A percentile compares a stretch with the other conserved stretches of the same genome.
Evolutionary conservation across 2,888 invertebrate species (phyloP).

Genomic region (Laothoe populi): DNA sequence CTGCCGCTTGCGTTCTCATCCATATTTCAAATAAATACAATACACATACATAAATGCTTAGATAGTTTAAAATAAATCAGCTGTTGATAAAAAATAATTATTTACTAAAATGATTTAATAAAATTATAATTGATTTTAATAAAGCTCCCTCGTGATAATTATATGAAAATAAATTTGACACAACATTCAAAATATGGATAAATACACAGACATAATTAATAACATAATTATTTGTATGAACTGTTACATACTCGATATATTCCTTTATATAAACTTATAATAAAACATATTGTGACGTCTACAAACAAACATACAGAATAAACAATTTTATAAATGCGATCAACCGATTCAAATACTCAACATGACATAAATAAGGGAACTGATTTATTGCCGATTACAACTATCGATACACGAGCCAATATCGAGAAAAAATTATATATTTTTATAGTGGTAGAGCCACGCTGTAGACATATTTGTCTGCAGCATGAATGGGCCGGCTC

Average conservation of each 20-base stretch:
- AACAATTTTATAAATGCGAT: constrained; percentile 69
- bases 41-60: constrained; percentile 4
- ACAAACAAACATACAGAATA: constrained; percentile 46
- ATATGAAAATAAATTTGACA: constrained; percentile 8
- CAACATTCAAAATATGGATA: constrained; percentile 20
- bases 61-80: constrained; percentile 6
- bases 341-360: constrained; percentile 57
- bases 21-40: constrained; percentile 19
- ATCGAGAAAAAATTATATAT: constrained; percentile 28
- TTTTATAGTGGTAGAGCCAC: no score
- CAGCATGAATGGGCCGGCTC: no score
- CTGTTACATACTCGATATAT: constrained; percentile 14
- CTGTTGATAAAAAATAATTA: constrained; percentile 10
- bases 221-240: not conserved
- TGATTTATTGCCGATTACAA: constrained; percentile 24
- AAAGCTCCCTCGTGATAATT: not conserved
- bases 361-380: constrained; percentile 58
- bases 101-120: constrained; percentile 3
- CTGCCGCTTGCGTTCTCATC: constrained; percentile 14
- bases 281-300: constrained; percentile 31
- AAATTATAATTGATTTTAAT: not conserved
- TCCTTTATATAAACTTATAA: constrained; percentile 31
- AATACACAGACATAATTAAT: constrained; percentile 4
- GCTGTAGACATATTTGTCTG: no score
- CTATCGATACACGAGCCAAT: constrained; percentile 29